A percentile compares a stretch with the other conserved stretches of the same genome.
phyloP scores from a whole-genome alignment of 2,888 invertebrate species.

The Alitta virens region DNA sequence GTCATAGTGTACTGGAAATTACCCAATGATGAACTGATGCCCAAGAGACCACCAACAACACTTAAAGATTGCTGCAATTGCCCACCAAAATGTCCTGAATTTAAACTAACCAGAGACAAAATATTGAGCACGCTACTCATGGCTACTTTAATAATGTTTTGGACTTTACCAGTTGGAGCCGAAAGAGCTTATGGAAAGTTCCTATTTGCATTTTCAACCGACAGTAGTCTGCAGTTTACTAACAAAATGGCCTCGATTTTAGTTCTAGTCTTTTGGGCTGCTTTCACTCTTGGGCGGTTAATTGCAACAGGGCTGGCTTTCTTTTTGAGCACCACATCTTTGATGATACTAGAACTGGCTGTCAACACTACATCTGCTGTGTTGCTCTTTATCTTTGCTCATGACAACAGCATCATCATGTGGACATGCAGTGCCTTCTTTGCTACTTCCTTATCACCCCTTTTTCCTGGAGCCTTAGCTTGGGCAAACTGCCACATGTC shows the following conservation, averaged over 20 bases:
- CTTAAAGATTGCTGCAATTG: background rate
- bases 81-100: background rate
- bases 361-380: background rate
- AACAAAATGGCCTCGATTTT: background rate
- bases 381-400: constrained; percentile 3
- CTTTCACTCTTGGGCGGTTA: constrained; percentile 8
- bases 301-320: background rate
- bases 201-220: constrained; percentile 11
- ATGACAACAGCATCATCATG: background rate
- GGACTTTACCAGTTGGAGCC: background rate
- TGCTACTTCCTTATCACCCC: constrained; percentile 14
- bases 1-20: background rate
- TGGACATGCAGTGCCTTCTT: constrained; percentile 13
- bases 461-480: constrained; percentile 11
- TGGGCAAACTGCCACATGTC: constrained; percentile 19
- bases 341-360: background rate
- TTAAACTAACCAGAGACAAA: background rate
- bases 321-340: background rate
- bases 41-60: background rate
- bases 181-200: constrained; percentile 16
- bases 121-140: background rate
- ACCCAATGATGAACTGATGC: no score
- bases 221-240: background rate
- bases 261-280: constrained; percentile 10
- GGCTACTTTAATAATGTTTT: background rate